Evolutionary conservation across 2,797 vertebrate species (phyloP), one percentile per base, ranked within the genome.

Genomic region (Lagocephalus sceleratus): DNA sequence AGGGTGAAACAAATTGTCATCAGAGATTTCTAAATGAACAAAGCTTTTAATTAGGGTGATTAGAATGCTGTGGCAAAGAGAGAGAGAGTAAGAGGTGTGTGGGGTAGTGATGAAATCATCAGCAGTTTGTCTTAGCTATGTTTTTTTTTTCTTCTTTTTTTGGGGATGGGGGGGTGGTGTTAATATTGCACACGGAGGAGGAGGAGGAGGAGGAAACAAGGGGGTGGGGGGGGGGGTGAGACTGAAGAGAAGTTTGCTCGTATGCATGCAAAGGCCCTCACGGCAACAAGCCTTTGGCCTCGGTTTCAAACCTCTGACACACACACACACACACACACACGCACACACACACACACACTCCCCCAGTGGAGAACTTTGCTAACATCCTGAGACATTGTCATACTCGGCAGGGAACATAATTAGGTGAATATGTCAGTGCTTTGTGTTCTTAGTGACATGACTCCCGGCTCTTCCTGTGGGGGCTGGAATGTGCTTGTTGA

Each of bases 21-120:
- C 91, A 87, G 94, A 94, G 94, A 92, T 94, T 97, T 95, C 92
- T 92, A 93, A 93, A 94, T 94, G 94, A 97, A 94, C 93, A 92
- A 94, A 94, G 93, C 93, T 94, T 95, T 98, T 98, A 98, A 98
- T 98, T 97, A 99, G 94, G 92, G 94, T 97, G 94, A 97, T 97
- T 95, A 95, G 92, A 90, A 94, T 93, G 88, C 92, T 88, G 75
- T 81, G 84, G 85, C 81, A 84, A 77, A 82, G 82, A 80, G 70
- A 82, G 80, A 61, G 51, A 66, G 53, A 66, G 57, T 20, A 46
- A 54, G 47, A 61, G 22, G 69, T 46, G 56, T 9, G 83, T 90
- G 79, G 7, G 73, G 5, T 72, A 75, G 83, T 92, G 79, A 93
- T 86, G 86, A 92, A 89, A 91, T 93, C 92, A 92, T 92, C 88